Base-by-base conservation (phyloP, 2,888 invertebrate genomes). In the Metalampra italica region DNA sequence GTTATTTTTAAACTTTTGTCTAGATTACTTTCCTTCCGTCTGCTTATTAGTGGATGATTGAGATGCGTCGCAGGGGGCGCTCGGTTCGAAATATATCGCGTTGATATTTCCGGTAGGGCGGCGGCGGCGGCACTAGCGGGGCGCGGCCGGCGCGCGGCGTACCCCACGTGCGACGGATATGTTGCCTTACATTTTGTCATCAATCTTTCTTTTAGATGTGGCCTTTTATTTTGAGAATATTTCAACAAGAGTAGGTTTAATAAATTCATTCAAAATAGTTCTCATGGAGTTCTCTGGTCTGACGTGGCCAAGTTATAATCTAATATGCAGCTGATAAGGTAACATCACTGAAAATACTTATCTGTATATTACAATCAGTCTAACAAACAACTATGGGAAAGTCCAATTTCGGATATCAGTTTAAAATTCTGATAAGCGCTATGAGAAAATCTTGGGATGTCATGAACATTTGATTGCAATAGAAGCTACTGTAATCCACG, bases 1-100 rank as follows among this genome's bases (percentile, higher is more conserved):
- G 63, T 80, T 87, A 85, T 83, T 85, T 84, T 82, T 87, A 87
- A 82, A 87, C 86, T 82, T 87, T 86, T 88, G 87, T 88, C 87
- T 88, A 83, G 86, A 88, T 87, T 76, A 82, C 86, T 85, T 84
- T 85, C 82, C 86, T 86, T 85, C 84, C 84, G 82, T 76, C 78
- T 82, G 77, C 86, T 87, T 85, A 88, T 88, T 87, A 87, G 84
- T 78, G 83, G 81, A 84, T 86, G 86, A 87, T 86, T 83, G 82
- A 87, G 81, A 79, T 71, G 86, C 88, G 78, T 83, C 87, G 87
- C 88, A 85, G 88, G 89, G 88, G 88, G 88, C 82, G 82, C 80
- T 75, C 65, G 60, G 56, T 76, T 75, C 61, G 59, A 78, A 79
- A 82, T 83, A 82, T 78, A 77, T 73, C 71, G 71, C 71, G 69